These are phyloP conservation scores for Carabus problematicus DNA, from an alignment of 2,888 invertebrate species.

Conservation along the genomic window DNA sequence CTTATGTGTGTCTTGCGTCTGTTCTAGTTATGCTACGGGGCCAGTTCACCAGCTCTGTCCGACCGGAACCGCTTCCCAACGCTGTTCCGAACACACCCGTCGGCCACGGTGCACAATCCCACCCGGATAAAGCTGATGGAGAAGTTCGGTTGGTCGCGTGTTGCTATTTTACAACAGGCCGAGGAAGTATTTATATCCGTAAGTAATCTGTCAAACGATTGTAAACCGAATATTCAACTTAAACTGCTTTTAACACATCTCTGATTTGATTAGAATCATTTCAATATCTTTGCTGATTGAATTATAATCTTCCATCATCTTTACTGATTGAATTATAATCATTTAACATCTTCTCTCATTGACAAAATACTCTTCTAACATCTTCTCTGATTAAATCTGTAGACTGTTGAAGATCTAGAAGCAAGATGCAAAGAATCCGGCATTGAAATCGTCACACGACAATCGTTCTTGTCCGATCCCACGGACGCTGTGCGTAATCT, in stretches of 20 bases:
- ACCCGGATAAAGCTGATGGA: constrained; percentile 95
- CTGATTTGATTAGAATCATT: too few relatives aligned
- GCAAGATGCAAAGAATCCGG: constrained; percentile 88
- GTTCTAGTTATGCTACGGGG: constrained; percentile 94
- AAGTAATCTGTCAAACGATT: constrained; percentile 52
- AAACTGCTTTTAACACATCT: not conserved
- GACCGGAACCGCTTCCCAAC: constrained; percentile 97
- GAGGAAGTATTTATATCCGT: constrained; percentile 97
- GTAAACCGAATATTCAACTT: too few relatives aligned
- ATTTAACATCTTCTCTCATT: too few relatives aligned
- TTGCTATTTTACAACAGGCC: constrained; percentile 97
- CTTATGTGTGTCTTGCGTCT: too few relatives aligned
- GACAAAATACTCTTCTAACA: too few relatives aligned
- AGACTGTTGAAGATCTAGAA: constrained; percentile 98
- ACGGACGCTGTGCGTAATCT: constrained; percentile 95
- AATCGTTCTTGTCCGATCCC: constrained; percentile 97
- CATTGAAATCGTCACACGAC: constrained; percentile 95
- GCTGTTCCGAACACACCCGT: constrained; percentile 97
- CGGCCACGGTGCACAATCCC: constrained; percentile 98
- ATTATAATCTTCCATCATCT: too few relatives aligned
- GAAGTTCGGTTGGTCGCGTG: constrained; percentile 96
- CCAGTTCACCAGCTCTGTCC: constrained; percentile 97
- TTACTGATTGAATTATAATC: too few relatives aligned
- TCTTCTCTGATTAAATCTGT: too few relatives aligned
- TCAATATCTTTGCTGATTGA: too few relatives aligned